These are phyloP conservation scores for Gallinago jamesoni DNA, from an alignment of 2,113 vertebrate species.

Conservation along the genomic window DNA sequence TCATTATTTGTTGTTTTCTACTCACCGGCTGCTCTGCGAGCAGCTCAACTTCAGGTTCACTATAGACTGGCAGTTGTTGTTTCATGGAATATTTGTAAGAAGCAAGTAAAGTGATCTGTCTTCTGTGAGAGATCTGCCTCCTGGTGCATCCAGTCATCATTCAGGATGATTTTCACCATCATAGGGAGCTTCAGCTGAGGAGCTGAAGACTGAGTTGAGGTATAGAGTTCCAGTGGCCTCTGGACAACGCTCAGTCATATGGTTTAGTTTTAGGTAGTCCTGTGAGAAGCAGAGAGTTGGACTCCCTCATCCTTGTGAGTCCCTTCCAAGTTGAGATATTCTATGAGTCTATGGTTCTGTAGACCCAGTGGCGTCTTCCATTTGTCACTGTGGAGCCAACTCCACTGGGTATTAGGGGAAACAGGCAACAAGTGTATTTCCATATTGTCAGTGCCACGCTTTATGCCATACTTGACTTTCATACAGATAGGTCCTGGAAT, in stretches of 20 bases:
- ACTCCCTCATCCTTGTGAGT: not conserved
- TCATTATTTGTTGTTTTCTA: not conserved
- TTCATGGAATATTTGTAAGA: not conserved
- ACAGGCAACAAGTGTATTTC: not conserved
- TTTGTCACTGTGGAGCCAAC: fast-evolving
- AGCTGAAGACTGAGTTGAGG: not conserved
- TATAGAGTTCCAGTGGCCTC: not conserved
- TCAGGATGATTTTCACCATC: not conserved
- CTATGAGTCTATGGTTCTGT: not conserved
- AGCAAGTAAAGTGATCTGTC: not conserved
- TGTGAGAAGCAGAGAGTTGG: not conserved
- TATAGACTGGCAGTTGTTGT: not conserved
- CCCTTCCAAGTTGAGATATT: not conserved
- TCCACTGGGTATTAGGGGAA: not conserved
- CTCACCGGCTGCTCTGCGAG: not conserved
- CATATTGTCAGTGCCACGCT: not conserved
- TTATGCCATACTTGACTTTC: not conserved
- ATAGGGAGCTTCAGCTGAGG: not conserved
- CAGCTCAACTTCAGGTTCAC: not conserved
- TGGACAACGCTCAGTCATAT: not conserved
- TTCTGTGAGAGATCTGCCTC: not conserved
- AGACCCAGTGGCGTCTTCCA: not conserved
- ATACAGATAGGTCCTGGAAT: not conserved
- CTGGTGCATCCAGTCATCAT: not conserved
- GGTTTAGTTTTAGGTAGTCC: not conserved